Evolutionary conservation across 2,888 invertebrate species (phyloP), one percentile per base, ranked within the genome.

Genomic region (Epinotia demarniana): DNA sequence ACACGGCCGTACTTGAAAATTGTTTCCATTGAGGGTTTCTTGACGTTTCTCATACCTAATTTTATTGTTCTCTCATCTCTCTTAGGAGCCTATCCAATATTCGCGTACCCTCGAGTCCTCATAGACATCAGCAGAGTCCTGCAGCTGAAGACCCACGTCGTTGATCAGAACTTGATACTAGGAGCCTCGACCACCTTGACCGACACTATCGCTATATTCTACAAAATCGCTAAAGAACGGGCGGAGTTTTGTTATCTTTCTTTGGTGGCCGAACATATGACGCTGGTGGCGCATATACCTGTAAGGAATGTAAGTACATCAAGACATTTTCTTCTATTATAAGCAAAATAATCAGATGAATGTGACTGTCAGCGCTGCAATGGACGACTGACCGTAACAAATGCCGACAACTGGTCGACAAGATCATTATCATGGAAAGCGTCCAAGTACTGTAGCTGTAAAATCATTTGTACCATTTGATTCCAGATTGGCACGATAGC

Each of bases 201-300:
- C 0, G 92, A 94, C 63, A 83, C 95, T 1, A 90, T 95, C 80
- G 89, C 94, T 0, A 82, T 95, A 16, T 92, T 95, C 61, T 79
- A 86, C n/a, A 81, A 81, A 12, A 74, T 89, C 5, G 81, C 89
- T 0, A 60, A 79, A n/a, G 78, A 78, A 13, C 70, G 39, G 1
- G 83, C 87, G 0, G 91, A 94, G 19, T 97, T 96, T 83, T 86
- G 88, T 4, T 96, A 97, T 86, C 87, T 96, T 66, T 85, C 87
- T 2, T 90, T 92, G 64, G 84, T 97, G 76, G 94, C 94, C 19
- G 89, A 95, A 53, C 97, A 97, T 83, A 88, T 97, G 23, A 93
- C 95, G 80, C 84, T 96, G 75, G 95, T 97, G 3, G 97, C 97
- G 2, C 96, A 95, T 85, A 94, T 96, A 61, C 95, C 96, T 33